Conservation (phyloP, 2,113 vertebrate species). For the Vimba vimba region DNA sequence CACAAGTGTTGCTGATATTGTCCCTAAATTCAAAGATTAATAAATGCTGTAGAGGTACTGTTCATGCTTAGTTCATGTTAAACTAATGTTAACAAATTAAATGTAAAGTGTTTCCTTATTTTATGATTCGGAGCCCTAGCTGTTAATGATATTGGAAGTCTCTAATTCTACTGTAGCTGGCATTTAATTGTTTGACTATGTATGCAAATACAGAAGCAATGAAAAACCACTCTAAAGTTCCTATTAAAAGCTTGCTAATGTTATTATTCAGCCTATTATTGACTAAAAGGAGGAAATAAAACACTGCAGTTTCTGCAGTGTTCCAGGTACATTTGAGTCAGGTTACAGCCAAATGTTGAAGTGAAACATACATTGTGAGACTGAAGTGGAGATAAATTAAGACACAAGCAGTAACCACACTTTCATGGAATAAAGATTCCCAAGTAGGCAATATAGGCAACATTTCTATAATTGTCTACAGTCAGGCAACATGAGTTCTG, state of each 20-base stretch:
- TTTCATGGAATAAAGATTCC: neutral
- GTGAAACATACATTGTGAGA: constrained; percentile 13
- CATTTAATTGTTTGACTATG: neutral
- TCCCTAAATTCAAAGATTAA: neutral
- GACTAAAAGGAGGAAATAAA: constrained; percentile 19
- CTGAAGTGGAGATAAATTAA: neutral
- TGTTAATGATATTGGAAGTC: neutral
- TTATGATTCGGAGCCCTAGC: neutral
- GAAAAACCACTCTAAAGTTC: neutral
- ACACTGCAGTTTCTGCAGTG: neutral
- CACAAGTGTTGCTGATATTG: neutral
- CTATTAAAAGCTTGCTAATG: neutral
- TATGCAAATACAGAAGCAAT: neutral
- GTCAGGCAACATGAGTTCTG: no score
- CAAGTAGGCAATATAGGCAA: neutral
- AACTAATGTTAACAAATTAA: no score
- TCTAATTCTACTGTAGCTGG: neutral
- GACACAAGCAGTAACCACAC: neutral
- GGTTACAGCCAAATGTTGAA: constrained; percentile 4
- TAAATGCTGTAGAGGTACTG: no score
- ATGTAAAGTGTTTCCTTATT: no score
- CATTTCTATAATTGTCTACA: neutral
- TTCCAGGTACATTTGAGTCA: constrained; percentile 16
- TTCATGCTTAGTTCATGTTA: no score
- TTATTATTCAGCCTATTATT: neutral